Conservation (phyloP, 2,113 vertebrate species). For the Lagenorhynchus albirostris region DNA sequence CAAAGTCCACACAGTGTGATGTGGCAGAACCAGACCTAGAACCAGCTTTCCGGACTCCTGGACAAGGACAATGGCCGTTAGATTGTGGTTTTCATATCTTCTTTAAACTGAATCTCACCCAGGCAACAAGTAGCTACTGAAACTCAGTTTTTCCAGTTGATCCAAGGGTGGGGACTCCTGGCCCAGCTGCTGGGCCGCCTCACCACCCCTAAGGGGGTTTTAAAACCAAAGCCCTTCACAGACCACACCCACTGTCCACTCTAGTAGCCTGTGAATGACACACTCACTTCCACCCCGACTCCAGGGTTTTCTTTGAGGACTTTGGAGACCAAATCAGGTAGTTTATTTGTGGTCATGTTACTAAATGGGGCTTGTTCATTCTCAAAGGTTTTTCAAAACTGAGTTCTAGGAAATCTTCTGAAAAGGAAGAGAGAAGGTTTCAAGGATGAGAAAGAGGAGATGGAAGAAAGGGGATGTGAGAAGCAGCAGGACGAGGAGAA, state of each 20-base stretch:
- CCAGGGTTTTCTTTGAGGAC: background rate
- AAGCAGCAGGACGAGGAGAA: background rate
- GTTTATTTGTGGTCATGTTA: rapidly evolving
- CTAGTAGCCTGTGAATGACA: background rate
- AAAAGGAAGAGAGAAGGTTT: background rate
- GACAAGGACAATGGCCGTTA: rapidly evolving
- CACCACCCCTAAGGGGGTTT: no score
- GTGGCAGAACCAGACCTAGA: background rate
- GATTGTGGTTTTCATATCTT: background rate
- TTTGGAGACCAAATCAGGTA: background rate
- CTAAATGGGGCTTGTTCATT: background rate
- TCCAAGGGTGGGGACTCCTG: rapidly evolving
- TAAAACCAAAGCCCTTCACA: background rate
- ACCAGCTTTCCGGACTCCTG: background rate
- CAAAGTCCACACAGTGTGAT: no score
- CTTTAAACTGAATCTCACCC: background rate
- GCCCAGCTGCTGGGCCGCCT: background rate
- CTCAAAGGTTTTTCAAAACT: background rate
- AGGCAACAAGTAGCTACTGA: background rate
- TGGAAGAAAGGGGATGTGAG: rapidly evolving
- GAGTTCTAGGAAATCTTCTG: background rate
- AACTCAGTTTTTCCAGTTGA: rapidly evolving
- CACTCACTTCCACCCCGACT: rapidly evolving
- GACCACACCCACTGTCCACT: background rate
- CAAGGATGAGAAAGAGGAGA: background rate